Conservation (phyloP, 1,140 invertebrate genomes). For the Rhyacophila brunnea region DNA sequence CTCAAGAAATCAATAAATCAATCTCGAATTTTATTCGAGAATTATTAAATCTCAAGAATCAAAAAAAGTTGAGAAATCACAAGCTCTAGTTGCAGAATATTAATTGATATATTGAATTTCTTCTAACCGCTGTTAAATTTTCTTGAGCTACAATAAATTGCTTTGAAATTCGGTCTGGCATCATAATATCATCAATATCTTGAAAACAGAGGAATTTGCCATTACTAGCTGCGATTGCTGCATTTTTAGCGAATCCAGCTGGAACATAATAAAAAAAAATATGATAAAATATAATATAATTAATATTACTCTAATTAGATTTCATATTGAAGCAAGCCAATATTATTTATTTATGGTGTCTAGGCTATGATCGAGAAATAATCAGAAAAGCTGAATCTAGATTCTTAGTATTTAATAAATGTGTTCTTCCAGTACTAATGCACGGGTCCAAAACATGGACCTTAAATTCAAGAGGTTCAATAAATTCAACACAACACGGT, state of each 20-base stretch:
- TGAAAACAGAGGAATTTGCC: constrained; percentile 76
- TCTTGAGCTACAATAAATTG: constrained; percentile 57
- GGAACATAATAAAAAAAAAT: constrained; percentile 8
- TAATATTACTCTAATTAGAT: background rate
- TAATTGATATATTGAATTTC: too few species aligned
- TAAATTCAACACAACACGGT: too few species aligned
- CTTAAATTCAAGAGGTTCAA: too few species aligned
- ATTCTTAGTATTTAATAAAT: background rate
- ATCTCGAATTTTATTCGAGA: too few species aligned
- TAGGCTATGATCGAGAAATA: background rate
- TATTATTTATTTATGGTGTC: background rate
- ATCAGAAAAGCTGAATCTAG: background rate
- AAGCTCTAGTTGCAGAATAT: too few species aligned
- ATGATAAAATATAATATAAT: background rate
- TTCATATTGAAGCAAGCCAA: background rate
- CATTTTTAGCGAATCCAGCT: constrained; percentile 74
- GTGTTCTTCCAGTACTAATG: background rate
- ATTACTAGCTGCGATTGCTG: constrained; percentile 59
- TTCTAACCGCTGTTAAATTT: constrained; percentile 6
- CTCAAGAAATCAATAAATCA: too few species aligned
- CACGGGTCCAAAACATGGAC: background rate
- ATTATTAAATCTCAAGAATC: too few species aligned
- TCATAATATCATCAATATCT: constrained; percentile 74
- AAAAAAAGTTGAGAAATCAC: too few species aligned
- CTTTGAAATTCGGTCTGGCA: constrained; percentile 57